A percentile compares a stretch with the other conserved stretches of the same genome.
Evolutionary conservation across 2,113 vertebrate species (phyloP).

Genomic region (Vombatus ursinus): DNA sequence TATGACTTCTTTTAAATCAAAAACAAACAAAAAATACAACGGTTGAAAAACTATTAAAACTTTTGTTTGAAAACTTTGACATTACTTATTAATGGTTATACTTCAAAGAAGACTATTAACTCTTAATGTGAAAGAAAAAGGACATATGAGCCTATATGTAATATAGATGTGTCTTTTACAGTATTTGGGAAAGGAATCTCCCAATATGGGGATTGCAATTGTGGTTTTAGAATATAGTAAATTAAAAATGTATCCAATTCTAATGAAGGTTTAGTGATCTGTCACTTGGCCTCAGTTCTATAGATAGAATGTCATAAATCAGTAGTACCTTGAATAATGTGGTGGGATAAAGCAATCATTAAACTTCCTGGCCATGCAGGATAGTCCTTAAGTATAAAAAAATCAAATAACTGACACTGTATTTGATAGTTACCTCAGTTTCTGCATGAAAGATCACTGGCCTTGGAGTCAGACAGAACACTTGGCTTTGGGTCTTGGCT

Average conservation of each 20-base stretch:
- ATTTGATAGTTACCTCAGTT: not conserved
- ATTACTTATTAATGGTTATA: not conserved
- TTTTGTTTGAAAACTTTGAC: not conserved
- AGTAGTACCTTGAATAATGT: not conserved
- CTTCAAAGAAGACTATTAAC: not conserved
- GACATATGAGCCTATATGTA: not conserved
- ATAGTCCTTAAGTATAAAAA: not conserved
- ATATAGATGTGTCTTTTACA: not conserved
- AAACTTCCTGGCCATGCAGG: not conserved
- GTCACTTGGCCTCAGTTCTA: not conserved
- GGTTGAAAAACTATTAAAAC: not conserved
- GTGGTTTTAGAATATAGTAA: not conserved
- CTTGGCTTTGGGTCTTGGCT: not conserved
- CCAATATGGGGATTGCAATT: not conserved
- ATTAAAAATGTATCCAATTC: too few relatives aligned
- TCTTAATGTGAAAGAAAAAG: not conserved
- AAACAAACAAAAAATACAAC: too few relatives aligned
- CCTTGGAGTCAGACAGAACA: not conserved
- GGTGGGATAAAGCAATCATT: not conserved
- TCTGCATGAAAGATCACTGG: not conserved
- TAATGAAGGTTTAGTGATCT: not conserved
- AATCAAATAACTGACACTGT: not conserved
- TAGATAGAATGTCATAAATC: not conserved
- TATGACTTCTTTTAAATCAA: not conserved
- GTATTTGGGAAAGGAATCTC: not conserved